Base-by-base conservation (phyloP, 2,888 invertebrate species). In the Lithophane socia region DNA sequence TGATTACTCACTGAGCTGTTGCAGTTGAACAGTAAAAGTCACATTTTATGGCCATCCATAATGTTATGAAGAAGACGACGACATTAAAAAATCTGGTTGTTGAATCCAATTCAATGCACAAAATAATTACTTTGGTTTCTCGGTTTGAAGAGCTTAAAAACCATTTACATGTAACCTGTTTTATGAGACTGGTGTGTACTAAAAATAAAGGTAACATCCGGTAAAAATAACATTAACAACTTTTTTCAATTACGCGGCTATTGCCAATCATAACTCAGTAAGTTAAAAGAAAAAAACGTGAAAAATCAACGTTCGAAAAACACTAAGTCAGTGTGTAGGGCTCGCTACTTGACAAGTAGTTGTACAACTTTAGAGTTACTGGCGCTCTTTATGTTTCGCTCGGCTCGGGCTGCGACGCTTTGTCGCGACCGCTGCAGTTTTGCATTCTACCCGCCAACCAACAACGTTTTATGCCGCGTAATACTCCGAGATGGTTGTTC, bases 331-430 rank as follows among this genome's bases (percentile, higher is more conserved):
- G 60, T 73, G 56, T 65, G 54, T 9, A 77, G 24, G 49, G 18
- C 12, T 12, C 74, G 18, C 42, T 47, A 72, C 60, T 71, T n/a
- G n/a, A 42, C 69, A 65, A 84, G 75, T 73, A 73, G 64, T 70
- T 71, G 80, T 47, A 69, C 75, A 84, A 86, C 58, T 88, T 86
- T 75, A 88, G 65, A 86, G 86, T 88, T 88, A 88, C 81, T 72
- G 73, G 58, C 49, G 60, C 80, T 88, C 84, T 80, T 75, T 78
- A 77, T 75, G 76, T 66, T 65, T 4, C 84, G 70, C 63, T 61
- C 66, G 10, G 54, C 73, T 73, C 73, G 16, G 29, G 21, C 16
- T 37, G 75, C 77, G 67, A 37, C 52, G 66, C 56, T 78, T 76
- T 76, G 76, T 76, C 73, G 73, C 74, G 65, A 64, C 70, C 49